Evolutionary conservation across 2,797 vertebrate species (phyloP), one percentile per base, ranked within the genome.

Genomic region (Artibeus jamaicensis): DNA sequence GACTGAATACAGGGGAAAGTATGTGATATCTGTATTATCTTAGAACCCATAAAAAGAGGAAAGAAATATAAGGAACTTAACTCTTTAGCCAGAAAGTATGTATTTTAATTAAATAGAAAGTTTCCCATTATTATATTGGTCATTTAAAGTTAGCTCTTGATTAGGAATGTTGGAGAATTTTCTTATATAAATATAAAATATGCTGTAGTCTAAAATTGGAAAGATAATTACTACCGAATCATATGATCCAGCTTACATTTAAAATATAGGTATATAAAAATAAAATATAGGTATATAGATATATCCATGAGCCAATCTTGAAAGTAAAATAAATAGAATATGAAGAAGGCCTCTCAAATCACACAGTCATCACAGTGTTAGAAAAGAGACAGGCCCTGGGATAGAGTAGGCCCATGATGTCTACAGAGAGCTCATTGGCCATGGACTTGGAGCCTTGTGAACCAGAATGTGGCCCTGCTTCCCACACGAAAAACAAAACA

Each of bases 31-130:
- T 97, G 34, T 89, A 96, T 97, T 92, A 96, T 95, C 92, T 92
- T 93, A 71, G 71, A 97, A 73, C 32, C 32, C 76, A 79, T 79
- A 67, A 19, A 68, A 48, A 94, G 93, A 79, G 32, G 62, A 90
- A 96, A 71, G 74, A 93, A 84, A 96, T 88, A 84, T 42, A 88
- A 91, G 73, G 37, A 71, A 92, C 78, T 86, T 97, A 83, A 94
- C 93, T 96, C 96, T 86, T 50, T 82, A 96, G 86, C 18, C 59
- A 89, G 50, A 97, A 91, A 95, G 88, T 88, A 67, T 86, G 65
- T 44, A 71, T 94, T 97, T 96, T 96, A 97, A 97, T 97, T 96
- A 98, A 94, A 94, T 65, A 89, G 18, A 93, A 97, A 92, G 65
- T 93, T 95, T 92, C 5, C 39, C 65, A 84, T 65, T 92, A 78